phyloP scores from a whole-genome alignment of 2,888 invertebrate genomes.

The Hofmannophila pseudospretella region DNA sequence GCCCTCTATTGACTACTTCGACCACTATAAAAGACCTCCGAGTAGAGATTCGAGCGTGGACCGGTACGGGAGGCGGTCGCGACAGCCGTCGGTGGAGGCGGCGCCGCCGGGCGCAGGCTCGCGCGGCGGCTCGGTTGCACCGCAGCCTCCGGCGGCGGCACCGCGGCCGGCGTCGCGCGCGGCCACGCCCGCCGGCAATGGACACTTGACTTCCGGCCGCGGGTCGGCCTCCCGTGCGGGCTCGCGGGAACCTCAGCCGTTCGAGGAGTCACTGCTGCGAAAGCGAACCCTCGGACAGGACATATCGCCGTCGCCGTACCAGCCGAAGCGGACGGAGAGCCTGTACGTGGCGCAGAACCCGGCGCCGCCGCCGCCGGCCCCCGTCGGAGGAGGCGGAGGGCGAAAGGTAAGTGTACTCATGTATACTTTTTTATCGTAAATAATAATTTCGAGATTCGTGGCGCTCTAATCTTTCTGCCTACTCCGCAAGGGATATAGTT shows the following conservation, averaged over 20 bases:
- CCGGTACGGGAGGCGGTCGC: conserved; percentile 86
- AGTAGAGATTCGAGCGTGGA: conserved; percentile 93
- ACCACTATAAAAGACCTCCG: conserved; percentile 95
- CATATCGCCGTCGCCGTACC: conserved; percentile 90
- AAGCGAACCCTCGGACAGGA: conserved; percentile 92
- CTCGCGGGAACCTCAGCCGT: conserved; percentile 79
- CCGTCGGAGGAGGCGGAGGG: conserved; percentile 55
- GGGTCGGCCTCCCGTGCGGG: conserved; percentile 74
- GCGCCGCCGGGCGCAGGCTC: conserved; percentile 71
- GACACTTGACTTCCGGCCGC: conserved; percentile 80
- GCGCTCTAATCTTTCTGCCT: too few relatives aligned
- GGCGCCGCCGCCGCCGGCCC: conserved; percentile 63
- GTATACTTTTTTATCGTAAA: too few relatives aligned
- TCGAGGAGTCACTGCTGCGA: conserved; percentile 89
- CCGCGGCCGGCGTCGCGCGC: conserved; percentile 75
- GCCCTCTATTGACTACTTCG: conserved; percentile 92
- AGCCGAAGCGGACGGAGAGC: conserved; percentile 95
- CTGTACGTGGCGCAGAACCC: conserved; percentile 81
- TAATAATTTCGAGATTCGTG: too few relatives aligned
- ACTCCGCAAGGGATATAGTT: too few relatives aligned
- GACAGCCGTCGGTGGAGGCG: conserved; percentile 89
- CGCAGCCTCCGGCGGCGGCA: conserved; percentile 80
- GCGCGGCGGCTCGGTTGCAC: conserved; percentile 85
- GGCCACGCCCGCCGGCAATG: conserved; percentile 77
- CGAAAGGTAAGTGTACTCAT: conserved; percentile 69